Base-by-base conservation (phyloP, 1,140 invertebrate species). In the Dendrolimus punctatus region DNA sequence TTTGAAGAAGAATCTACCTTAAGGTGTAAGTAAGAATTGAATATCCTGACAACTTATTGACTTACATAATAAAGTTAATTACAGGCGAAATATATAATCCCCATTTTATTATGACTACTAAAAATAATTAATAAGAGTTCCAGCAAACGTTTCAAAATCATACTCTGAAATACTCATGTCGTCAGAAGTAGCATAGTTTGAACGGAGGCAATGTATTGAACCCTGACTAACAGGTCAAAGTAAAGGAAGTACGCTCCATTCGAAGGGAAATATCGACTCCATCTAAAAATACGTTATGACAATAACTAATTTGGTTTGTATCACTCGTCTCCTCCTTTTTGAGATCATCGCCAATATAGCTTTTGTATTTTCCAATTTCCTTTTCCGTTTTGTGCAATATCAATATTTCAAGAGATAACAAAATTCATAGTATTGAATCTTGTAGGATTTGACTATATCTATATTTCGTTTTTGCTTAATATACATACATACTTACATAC, bases 161-260 rank as follows among this genome's bases (percentile, higher is more conserved):
- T 8, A 42, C n/a, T 42, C n/a, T 42, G 41, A 38, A 38, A 48
- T 38, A 45, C 8, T 45, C 7, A 46, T 46, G n/a, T 6, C 45
- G 42, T 10, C 37, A 39, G 50, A 60, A 60, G 47, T 54, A 65
- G 41, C 8, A 36, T 62, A 66, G 74, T 76, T 71, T 53, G 54
- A 38, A 46, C 47, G 39, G 60, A 47, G 36, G 53, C 59, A 36
- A 59, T 56, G 51, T 64, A 71, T 57, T 70, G 70, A 74, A 77
- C 74, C 70, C 49, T 62, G 68, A 71, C 55, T 71, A 69, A 71
- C 66, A 68, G 66, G 66, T 71, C 64, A 68, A 64, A 71, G 57
- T 51, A 39, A 40, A 61, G 66, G 66, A 77, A 70, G 62, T 67
- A 51, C 60, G 61, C 60, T 62, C 58, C 43, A 55, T 39, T 68